Base-by-base conservation (phyloP, 2,888 invertebrate genomes). In the Atrina japonica region DNA sequence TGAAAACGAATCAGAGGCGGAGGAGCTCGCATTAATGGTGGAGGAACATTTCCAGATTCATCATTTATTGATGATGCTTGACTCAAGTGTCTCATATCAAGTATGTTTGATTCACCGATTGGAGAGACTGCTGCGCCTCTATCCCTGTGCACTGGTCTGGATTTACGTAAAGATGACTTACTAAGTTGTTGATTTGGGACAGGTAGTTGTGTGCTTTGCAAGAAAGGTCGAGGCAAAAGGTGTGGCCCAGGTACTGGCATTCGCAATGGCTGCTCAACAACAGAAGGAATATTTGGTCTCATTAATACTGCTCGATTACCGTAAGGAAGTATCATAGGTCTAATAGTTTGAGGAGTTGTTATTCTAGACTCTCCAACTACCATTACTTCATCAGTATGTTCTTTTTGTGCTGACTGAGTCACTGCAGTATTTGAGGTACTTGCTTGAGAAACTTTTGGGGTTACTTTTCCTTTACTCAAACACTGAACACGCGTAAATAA, bases 401-500 rank as follows among this genome's bases (percentile, higher is more conserved):
- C 14, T 23, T 18, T 21, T 23, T 18, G 25, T 25, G 52, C 16
- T 16, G 18, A 23, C 27, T 52, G 21, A 25, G 21, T 16, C 16
- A 30, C 18, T 23, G 23, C 2, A 18, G 35, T 23, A 49, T 3
- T 43, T 14, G 29, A 3, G 9, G 47, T 11, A n/a, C 7, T 23
- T 25, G 25, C 14, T 21, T 61, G 47, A n/a, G 30, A 27, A 18
- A 18, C 35, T 35, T 30, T 21, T 58, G 65, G 58, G 30, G 56
- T 9, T n/a, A 14, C 41, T 73, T 82, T 82, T 1, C 77, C 78
- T 64, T 78, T 80, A 9, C 75, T 70, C n/a, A 82, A 66, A 47
- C 80, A 82, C 23, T 71, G 75, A 14, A 85, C 81, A 52, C 82
- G 69, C 5, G 75, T 72, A 58, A 85, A 83, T 61, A 81, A 73